A percentile compares a stretch with the other conserved stretches of the same genome.
These are phyloP conservation scores for Cephus spinipes DNA, from an alignment of 2,888 invertebrate species.

Conservation along the genomic window DNA sequence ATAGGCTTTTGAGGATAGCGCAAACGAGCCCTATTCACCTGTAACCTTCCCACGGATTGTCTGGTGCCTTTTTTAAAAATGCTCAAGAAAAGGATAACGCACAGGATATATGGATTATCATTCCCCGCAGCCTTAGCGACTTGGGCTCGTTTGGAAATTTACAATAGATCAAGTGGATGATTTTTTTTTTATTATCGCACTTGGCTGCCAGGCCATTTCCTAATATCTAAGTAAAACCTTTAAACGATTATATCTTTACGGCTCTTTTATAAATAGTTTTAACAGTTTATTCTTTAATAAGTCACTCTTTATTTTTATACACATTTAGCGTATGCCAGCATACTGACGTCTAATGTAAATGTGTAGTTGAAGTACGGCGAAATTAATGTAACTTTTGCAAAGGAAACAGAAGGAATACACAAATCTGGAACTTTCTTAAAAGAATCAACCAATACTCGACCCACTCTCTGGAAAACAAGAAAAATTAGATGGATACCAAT, in stretches of 20 bases:
- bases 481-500: background rate
- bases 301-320: background rate
- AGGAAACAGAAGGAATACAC: background rate
- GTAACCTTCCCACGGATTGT: background rate
- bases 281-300: background rate
- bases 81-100: background rate
- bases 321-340: too few species aligned
- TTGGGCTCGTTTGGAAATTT: background rate
- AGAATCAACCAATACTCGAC: background rate
- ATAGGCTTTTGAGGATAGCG: background rate
- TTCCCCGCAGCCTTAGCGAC: background rate
- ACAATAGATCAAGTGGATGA: background rate
- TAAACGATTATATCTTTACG: background rate
- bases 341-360: too few species aligned
- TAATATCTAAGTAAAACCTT: background rate
- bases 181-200: background rate
- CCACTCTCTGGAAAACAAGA: background rate
- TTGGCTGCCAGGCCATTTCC: background rate
- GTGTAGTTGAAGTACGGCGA: too few species aligned
- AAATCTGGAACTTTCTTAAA: background rate
- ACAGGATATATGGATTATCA: background rate
- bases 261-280: background rate
- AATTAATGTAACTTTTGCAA: background rate
- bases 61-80: background rate
- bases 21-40: background rate